Percentiles rank a stretch among this genome's conserved stretches.
Conservation (phyloP, 2,888 invertebrate species). For the Melanostoma scalare region DNA sequence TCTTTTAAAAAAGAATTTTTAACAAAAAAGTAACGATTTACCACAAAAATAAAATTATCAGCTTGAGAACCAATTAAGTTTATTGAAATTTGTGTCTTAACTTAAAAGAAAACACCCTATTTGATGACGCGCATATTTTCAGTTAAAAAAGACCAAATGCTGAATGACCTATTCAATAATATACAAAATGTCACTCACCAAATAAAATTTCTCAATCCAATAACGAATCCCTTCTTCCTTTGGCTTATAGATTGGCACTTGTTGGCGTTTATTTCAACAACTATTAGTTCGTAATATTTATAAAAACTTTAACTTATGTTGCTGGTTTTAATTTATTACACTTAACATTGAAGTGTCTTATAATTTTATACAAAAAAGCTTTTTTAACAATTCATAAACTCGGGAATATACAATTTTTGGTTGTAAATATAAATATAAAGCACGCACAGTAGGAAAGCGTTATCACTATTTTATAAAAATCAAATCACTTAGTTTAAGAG, state of each 20-base stretch:
- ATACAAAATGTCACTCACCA: slow-evolving; percentile 4
- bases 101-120: too few species aligned
- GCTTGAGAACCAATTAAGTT: too few species aligned
- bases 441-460: slow-evolving; percentile 60
- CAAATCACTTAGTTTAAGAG: slow-evolving; percentile 71
- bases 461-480: slow-evolving; percentile 58
- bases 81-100: too few species aligned
- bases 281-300: background rate
- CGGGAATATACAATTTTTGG: slow-evolving; percentile 14
- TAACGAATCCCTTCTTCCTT: slow-evolving; percentile 5
- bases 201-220: background rate
- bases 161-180: background rate
- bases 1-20: too few species aligned
- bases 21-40: too few species aligned
- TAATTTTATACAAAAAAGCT: slow-evolving; percentile 15
- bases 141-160: too few species aligned
- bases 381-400: slow-evolving; percentile 33
- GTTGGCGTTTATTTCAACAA: slow-evolving; percentile 23
- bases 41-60: too few species aligned
- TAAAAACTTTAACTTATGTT: too few species aligned
- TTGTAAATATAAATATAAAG: slow-evolving; percentile 62
- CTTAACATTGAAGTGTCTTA: slow-evolving; percentile 8
- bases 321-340: slow-evolving; percentile 5
- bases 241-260: slow-evolving; percentile 31
- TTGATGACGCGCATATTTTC: too few species aligned